Evolutionary conservation across 2,113 vertebrate species (phyloP), one percentile per base, ranked within the genome.

Genomic region (Sebastes schlegelii): DNA sequence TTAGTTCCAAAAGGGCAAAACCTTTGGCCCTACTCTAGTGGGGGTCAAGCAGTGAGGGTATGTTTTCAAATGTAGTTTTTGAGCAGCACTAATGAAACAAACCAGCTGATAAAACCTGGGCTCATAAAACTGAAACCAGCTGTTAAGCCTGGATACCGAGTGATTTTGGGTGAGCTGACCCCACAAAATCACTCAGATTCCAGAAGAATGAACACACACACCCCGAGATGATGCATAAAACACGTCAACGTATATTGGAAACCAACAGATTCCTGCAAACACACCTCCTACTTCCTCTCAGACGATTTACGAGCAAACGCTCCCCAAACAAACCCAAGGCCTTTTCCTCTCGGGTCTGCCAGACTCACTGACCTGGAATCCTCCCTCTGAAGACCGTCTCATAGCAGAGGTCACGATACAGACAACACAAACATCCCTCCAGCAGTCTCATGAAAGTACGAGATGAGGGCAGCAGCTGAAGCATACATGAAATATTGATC

Each of bases 301-400:
- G 57, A 67, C 34, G 14, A 21, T 76, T 75, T 81, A 82, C 64
- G 2, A 72, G 81, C 60, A 80, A 58, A 26, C 40, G 40, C 51
- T 48, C 16, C 51, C 67, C n/a, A 40, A 3, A 51, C 8, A 45
- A 72, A 8, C 21, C 13, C 54, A 11, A 76, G 46, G 48, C 67
- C 5, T 60, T 42, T 52, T n/a, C 45, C 17, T 1, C 17, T 40
- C 46, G 49, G 7, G 6, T 82, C 42, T 52, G 42, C 51, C 14
- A 4, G 8, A 62, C 42, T 80, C 68, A 34, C 14, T 68, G 60
- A 84, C n/a, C 45, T 21, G 60, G 48, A 58, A 69, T 34, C 13
- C 64, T 62, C 1, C 54, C 17, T 34, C 75, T 80, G 40, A 70
- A 54, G 40, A 61, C 26, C 60, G 23, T 43, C 16, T 62, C 49